phyloP scores from a whole-genome alignment of 2,888 invertebrate species.

The Parnassius glacialis region DNA sequence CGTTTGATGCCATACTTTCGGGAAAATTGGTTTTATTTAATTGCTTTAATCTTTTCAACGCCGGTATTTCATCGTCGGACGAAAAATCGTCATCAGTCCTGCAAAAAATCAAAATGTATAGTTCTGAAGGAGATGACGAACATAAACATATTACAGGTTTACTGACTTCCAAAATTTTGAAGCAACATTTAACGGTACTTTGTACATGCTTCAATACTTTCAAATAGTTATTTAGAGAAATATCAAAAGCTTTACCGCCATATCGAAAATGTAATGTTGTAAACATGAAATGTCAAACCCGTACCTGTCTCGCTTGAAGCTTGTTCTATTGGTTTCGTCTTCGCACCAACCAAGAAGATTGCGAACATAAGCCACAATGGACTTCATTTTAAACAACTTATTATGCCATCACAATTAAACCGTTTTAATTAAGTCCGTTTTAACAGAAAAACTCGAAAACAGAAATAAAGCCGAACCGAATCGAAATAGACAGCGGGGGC shows the following conservation, averaged over 20 bases:
- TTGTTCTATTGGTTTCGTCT: conserved; percentile 52
- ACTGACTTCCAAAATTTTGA: conserved; percentile 70
- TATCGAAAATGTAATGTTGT: conserved; percentile 63
- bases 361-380: conserved; percentile 67
- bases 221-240: conserved; percentile 34
- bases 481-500: conserved; percentile 15
- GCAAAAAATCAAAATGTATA: conserved; percentile 41
- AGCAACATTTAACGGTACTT: conserved; percentile 60
- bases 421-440: conserved; percentile 26
- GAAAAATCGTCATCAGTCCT: conserved; percentile 67
- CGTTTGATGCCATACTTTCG: conserved; percentile 56
- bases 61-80: conserved; percentile 66
- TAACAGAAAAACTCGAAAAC: conserved; percentile 29
- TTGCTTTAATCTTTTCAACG: conserved; percentile 62
- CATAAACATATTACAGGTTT: conserved; percentile 15
- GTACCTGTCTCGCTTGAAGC: conserved; percentile 76
- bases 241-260: conserved; percentile 72
- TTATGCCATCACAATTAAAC: conserved; percentile 61
- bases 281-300: conserved; percentile 68
- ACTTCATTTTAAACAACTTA: conserved; percentile 65
- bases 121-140: conserved; percentile 3
- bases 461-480: conserved; percentile 24
- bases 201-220: conserved; percentile 50
- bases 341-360: conserved; percentile 63
- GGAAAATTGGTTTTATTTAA: conserved; percentile 61